Base-by-base conservation (phyloP, 1,140 invertebrate species). In the Sinella curviseta region DNA sequence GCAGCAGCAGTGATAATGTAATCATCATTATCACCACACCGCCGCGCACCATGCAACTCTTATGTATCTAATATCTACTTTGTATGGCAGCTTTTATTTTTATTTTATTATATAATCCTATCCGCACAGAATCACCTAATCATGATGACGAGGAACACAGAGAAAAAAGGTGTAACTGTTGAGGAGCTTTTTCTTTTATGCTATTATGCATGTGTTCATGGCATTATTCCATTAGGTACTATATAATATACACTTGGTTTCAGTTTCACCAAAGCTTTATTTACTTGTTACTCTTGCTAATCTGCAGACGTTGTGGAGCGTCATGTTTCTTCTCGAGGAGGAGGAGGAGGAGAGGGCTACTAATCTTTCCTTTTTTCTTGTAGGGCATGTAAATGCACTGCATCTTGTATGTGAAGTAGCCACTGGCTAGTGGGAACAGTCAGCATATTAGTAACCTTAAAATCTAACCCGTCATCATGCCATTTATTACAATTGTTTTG, bases 251-350 rank as follows among this genome's bases (percentile, higher is more conserved):
- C n/a, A n/a, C 20, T 48, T 48, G 39, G 39, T 48, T 48, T 48
- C 39, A 48, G 39, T 48, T 48, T 48, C 39, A 48, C 20, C 39
- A 8, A 12, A 48, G n/a, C n/a, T n/a, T n/a, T n/a, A n/a, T n/a
- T n/a, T n/a, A n/a, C n/a, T n/a, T n/a, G n/a, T n/a, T n/a, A n/a
- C n/a, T n/a, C 39, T 48, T 48, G 39, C 39, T 48, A 60, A 60
- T 60, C 57, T 60, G 57, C 57, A 60, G 57, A 60, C 57, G 24
- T 3, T 14, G 57, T 60, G 57, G 57, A 60, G 57, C 57, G 57
- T 60, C 57, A 60, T 60, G 57, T 14, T 60, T 60, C 4, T 60
- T 60, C 24, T 12, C 39, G 20, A 48, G 39, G 8, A 48, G 39
- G 39, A 48, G 20, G 8, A 20, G 39, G 39, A 48, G 39, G 39